Conservation (phyloP, 2,113 vertebrate species). For the Phasianus colchicus region DNA sequence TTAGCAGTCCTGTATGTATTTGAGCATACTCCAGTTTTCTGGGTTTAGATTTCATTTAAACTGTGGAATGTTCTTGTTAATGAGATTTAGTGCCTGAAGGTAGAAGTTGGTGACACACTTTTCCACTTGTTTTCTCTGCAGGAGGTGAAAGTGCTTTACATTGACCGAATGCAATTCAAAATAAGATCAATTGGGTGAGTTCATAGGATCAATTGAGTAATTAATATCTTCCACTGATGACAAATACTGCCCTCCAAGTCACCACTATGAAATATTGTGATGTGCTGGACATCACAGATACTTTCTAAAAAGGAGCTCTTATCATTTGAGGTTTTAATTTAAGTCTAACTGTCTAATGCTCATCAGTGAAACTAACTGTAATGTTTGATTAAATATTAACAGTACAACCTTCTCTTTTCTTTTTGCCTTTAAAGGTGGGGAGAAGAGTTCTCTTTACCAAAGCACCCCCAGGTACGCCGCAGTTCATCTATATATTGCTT, state of each 20-base stretch:
- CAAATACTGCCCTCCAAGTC: fast-evolving
- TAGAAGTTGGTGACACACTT: background rate
- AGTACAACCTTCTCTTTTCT: background rate
- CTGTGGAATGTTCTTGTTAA: background rate
- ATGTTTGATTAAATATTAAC: background rate
- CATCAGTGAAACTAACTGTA: background rate
- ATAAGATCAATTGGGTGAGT: slow-evolving; percentile 94
- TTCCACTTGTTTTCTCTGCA: slow-evolving; percentile 61
- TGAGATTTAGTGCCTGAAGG: background rate
- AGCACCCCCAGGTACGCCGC: slow-evolving; percentile 93
- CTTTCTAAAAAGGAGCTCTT: background rate
- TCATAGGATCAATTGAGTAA: background rate
- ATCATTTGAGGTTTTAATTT: background rate
- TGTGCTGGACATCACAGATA: background rate
- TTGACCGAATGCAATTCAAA: slow-evolving; percentile 88
- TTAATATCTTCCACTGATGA: background rate
- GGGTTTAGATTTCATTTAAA: background rate
- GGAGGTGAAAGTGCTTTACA: slow-evolving; percentile 93
- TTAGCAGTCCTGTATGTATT: background rate
- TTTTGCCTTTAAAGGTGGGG: slow-evolving; percentile 87
- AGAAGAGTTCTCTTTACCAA: slow-evolving; percentile 91
- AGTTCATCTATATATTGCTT: background rate
- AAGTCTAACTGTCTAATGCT: background rate
- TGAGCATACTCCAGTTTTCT: background rate
- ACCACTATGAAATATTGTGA: background rate